Conservation (phyloP, 2,113 vertebrate species). For the Suricata suricatta region DNA sequence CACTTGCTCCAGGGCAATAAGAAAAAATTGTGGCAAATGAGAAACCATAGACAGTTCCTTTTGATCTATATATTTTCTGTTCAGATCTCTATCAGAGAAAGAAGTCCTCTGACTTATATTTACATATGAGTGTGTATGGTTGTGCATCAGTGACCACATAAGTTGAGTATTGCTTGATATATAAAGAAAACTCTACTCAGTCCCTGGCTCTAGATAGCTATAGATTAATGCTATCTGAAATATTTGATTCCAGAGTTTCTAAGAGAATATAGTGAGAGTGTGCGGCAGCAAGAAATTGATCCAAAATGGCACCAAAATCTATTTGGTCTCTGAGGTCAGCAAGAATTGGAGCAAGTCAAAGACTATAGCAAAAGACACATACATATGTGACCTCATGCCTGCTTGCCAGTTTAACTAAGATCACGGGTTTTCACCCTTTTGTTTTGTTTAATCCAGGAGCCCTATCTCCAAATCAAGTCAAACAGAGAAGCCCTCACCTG, state of each 20-base stretch:
- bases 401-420: not conserved
- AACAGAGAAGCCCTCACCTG: not conserved
- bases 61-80: not conserved
- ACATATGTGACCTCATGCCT: not conserved
- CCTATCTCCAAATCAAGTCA: not conserved
- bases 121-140: not conserved
- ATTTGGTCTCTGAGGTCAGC: not conserved
- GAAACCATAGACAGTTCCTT: not conserved
- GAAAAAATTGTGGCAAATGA: not conserved
- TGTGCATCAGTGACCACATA: not conserved
- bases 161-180: too few relatives aligned
- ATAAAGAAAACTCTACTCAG: not conserved
- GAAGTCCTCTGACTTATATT: not conserved
- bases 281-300: not conserved
- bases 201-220: not conserved
- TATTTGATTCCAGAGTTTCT: not conserved
- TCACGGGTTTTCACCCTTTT: not conserved
- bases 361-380: not conserved
- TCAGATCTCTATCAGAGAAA: not conserved
- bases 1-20: not conserved
- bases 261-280: not conserved
- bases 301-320: not conserved
- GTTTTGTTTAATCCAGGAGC: not conserved
- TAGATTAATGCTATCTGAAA: not conserved
- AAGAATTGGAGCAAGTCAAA: not conserved